Base-by-base conservation (phyloP, 2,888 invertebrate species). In the Cyclophora albipunctata region DNA sequence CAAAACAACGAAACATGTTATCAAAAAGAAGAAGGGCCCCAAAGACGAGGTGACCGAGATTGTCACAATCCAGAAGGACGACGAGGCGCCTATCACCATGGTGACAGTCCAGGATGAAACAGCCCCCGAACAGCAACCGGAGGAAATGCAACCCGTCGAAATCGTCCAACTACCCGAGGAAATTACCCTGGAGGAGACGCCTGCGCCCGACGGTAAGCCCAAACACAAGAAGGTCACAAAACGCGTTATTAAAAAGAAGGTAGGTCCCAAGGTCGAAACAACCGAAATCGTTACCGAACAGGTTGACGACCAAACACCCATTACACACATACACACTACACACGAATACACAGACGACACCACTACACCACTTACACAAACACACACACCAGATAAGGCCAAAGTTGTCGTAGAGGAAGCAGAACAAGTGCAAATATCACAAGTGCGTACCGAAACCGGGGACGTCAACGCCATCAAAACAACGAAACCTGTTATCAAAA, bases 401-500 rank as follows among this genome's bases (percentile, higher is more conserved):
- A 48, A 69, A 49, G 68, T 80, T 0, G 42, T 64, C 0, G 54
- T 59, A 46, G 4, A 42, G 3, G 2, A 7, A 4, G 7, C 42
- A 4, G 42, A 42, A 42, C 42, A 42, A 54, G 55, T 55, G 0
- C 45, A 50, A 37, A 42, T 52, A 3, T 48, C 51, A 41, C n/a
- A 58, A 54, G 45, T 53, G 3, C 42, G 41, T 7, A 48, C 50
- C n/a, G 67, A 69, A 45, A 57, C 62, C 42, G 74, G 37, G 58
- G 81, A 6, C 77, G 79, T n/a, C 75, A 82, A 60, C 74, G 80
- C 34, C 64, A 73, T 20, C 3, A 73, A 68, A 3, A 74, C 73
- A 0, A 85, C 80, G 5, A 89, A 78, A 54, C 82, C 83, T 3
- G 73, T 78, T 3, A 78, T 86, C 2, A 90, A 81, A 58, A 82